Conservation (phyloP, 2,113 vertebrate species). For the Grallaria varia region DNA sequence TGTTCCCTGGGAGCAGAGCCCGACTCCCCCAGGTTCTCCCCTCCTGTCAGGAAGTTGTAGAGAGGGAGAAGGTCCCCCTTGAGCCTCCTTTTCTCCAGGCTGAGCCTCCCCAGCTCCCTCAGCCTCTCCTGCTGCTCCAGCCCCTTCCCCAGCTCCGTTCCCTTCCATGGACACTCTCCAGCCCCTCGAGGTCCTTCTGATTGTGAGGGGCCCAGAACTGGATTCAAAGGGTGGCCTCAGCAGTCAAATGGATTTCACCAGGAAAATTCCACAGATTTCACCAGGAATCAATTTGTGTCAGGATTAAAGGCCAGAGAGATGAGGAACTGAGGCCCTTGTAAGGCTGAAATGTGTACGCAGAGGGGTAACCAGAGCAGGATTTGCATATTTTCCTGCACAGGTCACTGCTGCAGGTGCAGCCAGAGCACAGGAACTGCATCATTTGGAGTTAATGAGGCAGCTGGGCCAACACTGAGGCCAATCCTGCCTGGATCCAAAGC, state of each 20-base stretch:
- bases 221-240: neutral
- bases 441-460: neutral
- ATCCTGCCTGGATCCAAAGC: neutral
- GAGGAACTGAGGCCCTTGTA: neutral
- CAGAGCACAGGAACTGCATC: neutral
- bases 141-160: neutral
- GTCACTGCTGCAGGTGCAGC: neutral
- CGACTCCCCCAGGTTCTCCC: fast-evolving
- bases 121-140: fast-evolving
- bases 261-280: neutral
- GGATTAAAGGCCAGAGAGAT: neutral
- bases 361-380: neutral
- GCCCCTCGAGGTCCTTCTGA: neutral
- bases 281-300: neutral
- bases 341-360: neutral
- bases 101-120: neutral
- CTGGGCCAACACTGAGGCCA: neutral
- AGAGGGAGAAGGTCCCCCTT: neutral
- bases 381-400: neutral
- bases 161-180: fast-evolving
- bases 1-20: neutral
- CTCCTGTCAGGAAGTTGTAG: neutral
- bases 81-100: neutral
- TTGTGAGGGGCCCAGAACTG: neutral
- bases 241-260: too few relatives aligned